Evolutionary conservation across 2,888 invertebrate genomes (phyloP).

Genomic region (Spodoptera picta): DNA sequence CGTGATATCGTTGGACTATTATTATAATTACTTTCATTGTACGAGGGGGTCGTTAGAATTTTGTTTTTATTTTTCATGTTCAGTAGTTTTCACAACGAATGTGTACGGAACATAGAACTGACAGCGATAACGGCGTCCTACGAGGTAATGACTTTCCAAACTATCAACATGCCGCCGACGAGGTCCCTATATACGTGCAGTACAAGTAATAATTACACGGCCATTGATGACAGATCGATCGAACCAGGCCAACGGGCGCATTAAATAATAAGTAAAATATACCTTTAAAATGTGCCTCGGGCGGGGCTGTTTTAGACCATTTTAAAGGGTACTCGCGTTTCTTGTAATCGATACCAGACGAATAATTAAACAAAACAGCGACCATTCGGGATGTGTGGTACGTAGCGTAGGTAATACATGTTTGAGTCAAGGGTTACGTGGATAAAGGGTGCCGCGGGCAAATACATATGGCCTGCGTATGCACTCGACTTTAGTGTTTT

Average conservation of each 20-base stretch:
- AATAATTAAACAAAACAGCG: conserved; percentile 63
- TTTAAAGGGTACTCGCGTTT: conserved; percentile 58
- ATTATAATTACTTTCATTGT: conserved; percentile 86
- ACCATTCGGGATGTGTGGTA: conserved; percentile 36
- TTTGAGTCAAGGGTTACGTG: conserved; percentile 50
- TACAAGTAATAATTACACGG: conserved; percentile 70
- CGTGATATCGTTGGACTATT: conserved; percentile 82
- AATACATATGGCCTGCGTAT: conserved; percentile 17
- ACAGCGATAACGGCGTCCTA: conserved; percentile 63
- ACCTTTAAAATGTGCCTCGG: conserved; percentile 65
- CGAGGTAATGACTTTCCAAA: conserved; percentile 75
- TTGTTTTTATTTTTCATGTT: conserved; percentile 70
- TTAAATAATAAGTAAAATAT: conserved; percentile 64
- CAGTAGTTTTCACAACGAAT: conserved; percentile 71
- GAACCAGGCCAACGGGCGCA: conserved; percentile 56
- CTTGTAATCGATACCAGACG: conserved; percentile 69
- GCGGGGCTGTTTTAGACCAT: conserved; percentile 62
- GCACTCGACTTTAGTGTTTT: conserved; percentile 29
- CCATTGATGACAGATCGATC: conserved; percentile 70
- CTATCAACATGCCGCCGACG: conserved; percentile 54
- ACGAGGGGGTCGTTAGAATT: conserved; percentile 75
- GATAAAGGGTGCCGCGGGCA: conserved; percentile 39
- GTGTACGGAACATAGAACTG: conserved; percentile 62
- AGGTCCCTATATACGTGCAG: conserved; percentile 55
- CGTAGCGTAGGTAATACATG: conserved; percentile 47